phyloP scores from a whole-genome alignment of 2,888 invertebrate species.

The Apotomis turbidana region DNA sequence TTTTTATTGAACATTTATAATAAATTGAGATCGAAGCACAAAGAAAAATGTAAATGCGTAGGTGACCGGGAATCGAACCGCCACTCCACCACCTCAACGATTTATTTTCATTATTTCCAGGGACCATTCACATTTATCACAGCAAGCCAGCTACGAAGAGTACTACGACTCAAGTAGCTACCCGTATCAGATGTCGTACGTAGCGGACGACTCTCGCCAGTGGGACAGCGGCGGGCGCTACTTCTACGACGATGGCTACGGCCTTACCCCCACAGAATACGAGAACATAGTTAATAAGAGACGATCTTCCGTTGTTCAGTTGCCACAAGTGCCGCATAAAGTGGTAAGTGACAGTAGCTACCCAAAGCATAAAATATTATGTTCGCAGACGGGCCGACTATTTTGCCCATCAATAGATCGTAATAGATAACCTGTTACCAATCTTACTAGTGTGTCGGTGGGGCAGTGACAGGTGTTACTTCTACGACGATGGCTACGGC shows the following conservation, averaged over 20 bases:
- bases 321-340: slow-evolving; percentile 80
- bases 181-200: slow-evolving; percentile 83
- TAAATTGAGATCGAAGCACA: too few species aligned
- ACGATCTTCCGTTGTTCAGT: slow-evolving; percentile 78
- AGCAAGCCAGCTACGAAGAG: slow-evolving; percentile 85
- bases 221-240: slow-evolving; percentile 89
- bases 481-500: slow-evolving; percentile 71
- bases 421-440: slow-evolving; percentile 64
- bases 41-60: too few species aligned
- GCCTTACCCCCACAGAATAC: slow-evolving; percentile 80
- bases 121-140: slow-evolving; percentile 79
- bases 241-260: slow-evolving; percentile 71
- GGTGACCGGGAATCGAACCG: too few species aligned
- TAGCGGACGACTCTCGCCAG: slow-evolving; percentile 86
- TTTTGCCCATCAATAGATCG: too few species aligned
- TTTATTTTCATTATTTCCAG: slow-evolving; percentile 56
- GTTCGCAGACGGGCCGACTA: too few species aligned
- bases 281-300: slow-evolving; percentile 84
- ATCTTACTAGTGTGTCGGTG: slow-evolving; percentile 82
- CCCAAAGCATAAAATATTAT: background rate
- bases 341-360: slow-evolving; percentile 54
- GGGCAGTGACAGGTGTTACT: slow-evolving; percentile 87
- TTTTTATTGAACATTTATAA: too few species aligned
- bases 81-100: background rate
- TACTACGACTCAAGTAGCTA: slow-evolving; percentile 86